Base-by-base conservation (phyloP, 2,797 vertebrate genomes). In the Harpagifer antarcticus region DNA sequence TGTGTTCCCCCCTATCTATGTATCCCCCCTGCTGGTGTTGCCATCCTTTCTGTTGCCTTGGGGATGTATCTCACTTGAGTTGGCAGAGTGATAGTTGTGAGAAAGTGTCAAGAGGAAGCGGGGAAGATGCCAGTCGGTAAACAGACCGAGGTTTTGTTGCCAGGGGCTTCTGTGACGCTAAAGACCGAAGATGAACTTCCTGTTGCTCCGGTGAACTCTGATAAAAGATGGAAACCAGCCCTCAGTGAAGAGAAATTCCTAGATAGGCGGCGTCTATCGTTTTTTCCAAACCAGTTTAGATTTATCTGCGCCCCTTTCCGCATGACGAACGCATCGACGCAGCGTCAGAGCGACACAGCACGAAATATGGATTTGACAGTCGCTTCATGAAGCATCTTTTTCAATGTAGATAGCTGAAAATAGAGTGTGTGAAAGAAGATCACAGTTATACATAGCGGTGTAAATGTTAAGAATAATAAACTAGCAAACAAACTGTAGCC, bases 151-250 rank as follows among this genome's bases (percentile, higher is more conserved):
- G 67, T 70, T 80, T 85, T 63, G 70, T 82, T 63, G 53, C 77
- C 52, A 58, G 33, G 65, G 63, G 71, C 68, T 55, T 44, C 52
- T 2, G 31, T 65, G 75, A 78, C 78, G 57, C 56, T 20, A 62
- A 67, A 68, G 78, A 82, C 67, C 70, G 23, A 69, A 76, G 77
- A 73, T 81, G 67, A 71, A 84, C 89, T 89, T 93, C 72, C 59
- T 70, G 42, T 72, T 66, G 72, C 66, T 67, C 17, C 9, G 3
- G 12, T 71, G 64, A 76, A 27, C 71, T 56, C n/a, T 47, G 74
- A 69, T 52, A 66, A 79, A 53, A 64, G 49, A 48, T 56, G 68
- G 59, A 74, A 37, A 12, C n/a, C 12, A 11, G 54, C 58, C 40
- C 40, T 15, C 10, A 19, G 23, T 33, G 13, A 4, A 5, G 20